Base-by-base conservation (phyloP, 1,140 invertebrate species). In the Sesamia nonagrioides region DNA sequence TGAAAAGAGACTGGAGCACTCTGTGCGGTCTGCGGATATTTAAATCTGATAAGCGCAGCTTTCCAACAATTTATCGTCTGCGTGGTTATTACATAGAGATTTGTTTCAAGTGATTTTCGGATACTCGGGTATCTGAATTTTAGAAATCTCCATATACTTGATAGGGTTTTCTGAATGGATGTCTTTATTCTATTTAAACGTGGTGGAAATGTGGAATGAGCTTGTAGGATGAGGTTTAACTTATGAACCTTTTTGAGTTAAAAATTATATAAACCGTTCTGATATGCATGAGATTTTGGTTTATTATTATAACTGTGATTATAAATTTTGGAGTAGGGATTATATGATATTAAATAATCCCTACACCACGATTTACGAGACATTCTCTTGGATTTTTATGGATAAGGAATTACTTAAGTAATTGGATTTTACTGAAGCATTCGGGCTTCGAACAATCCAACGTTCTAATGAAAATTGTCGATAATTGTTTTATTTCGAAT, bases 61-160 rank as follows among this genome's bases (percentile, higher is more conserved):
- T 71, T 71, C 68, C 48, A 52, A 71, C 68, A 71, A 71, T 71
- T 71, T 71, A 71, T 71, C 68, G 68, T 54, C 33, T n/a, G 27
- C 21, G 45, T 27, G n/a, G 27, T 52, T 71, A 52, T 52, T 37
- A 54, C 40, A 54, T 52, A 71, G 50, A 71, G 68, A 71, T 71
- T 71, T 71, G 68, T 71, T 71, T 71, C 68, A 37, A 54, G 18
- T 52, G 68, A 71, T 71, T 54, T 71, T 54, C 27, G 68, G 40
- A 71, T 52, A 52, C 45, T 21, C 60, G 60, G 60, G 40, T 37
- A 52, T 37, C 33, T 54, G 48, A 54, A 69, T 69, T 71, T 37
- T 69, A 69, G 66, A 48, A 50, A 40, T 48, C 21, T 48, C 18
- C 35, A 63, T 42, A 37, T 66, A 18, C 42, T 63, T 63, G 60